Evolutionary conservation across 2,888 invertebrate species (phyloP).

Genomic region (Dryomyza anilis): DNA sequence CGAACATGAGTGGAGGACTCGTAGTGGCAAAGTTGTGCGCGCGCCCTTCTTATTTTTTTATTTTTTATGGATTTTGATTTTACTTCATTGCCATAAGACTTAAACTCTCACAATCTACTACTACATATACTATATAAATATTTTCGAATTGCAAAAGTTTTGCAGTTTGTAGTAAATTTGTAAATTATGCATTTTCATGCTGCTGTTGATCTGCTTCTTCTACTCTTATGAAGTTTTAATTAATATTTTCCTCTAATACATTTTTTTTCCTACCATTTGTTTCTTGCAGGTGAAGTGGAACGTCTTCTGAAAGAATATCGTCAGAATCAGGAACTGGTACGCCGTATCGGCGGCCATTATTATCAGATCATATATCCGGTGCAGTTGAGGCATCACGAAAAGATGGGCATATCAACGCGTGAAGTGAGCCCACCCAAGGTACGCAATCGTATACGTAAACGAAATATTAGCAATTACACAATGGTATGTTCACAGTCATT

Average conservation of each 20-base stretch:
- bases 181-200: constrained; percentile 9
- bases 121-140: constrained; percentile 5
- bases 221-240: constrained; percentile 18
- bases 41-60: not conserved
- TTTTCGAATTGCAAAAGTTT: not conserved
- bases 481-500: constrained; percentile 62
- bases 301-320: constrained; percentile 87
- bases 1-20: not conserved
- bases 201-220: too few relatives aligned
- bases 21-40: not conserved
- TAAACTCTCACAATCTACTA: not conserved
- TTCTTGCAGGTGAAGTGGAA: constrained; percentile 81
- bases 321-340: constrained; percentile 90
- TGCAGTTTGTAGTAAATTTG: constrained; percentile 6
- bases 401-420: constrained; percentile 93
- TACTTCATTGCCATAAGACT: not conserved
- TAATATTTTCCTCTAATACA: constrained; percentile 34
- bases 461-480: constrained; percentile 62
- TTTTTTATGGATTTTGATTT: not conserved
- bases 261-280: constrained; percentile 35
- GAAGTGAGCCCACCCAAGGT: constrained; percentile 89
- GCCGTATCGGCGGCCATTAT: constrained; percentile 88
- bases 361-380: constrained; percentile 95
- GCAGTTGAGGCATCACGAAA: constrained; percentile 92
- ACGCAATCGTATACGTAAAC: constrained; percentile 64